Conservation (phyloP, 1,140 invertebrate species). For the Mercenaria mercenaria region DNA sequence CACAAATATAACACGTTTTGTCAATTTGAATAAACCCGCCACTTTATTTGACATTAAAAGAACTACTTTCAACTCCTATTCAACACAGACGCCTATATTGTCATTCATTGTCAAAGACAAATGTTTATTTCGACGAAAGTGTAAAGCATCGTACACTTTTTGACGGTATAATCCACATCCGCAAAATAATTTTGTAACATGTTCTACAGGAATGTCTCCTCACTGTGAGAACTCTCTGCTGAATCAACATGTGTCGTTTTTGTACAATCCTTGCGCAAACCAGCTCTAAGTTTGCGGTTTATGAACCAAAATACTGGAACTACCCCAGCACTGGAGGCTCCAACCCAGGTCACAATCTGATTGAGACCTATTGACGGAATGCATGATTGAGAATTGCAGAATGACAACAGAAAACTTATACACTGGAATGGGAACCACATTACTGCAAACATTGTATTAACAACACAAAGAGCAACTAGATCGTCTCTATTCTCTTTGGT, state of each 20-base stretch:
- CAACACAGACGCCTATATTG: too few species aligned
- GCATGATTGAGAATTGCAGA: slow-evolving; percentile 18
- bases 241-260: neutral
- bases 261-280: neutral
- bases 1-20: too few species aligned
- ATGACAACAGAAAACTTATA: slow-evolving; percentile 21
- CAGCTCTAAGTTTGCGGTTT: neutral
- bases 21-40: too few species aligned
- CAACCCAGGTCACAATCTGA: slow-evolving; percentile 43
- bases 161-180: too few species aligned
- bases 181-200: too few species aligned
- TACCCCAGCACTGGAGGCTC: slow-evolving; percentile 28
- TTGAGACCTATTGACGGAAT: slow-evolving; percentile 12
- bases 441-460: neutral
- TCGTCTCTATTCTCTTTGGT: neutral
- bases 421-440: slow-evolving; percentile 60
- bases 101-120: too few species aligned
- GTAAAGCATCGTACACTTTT: too few species aligned
- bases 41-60: too few species aligned
- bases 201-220: slow-evolving; percentile 33
- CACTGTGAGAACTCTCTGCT: neutral
- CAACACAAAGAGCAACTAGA: neutral
- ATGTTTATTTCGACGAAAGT: too few species aligned
- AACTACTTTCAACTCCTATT: too few species aligned
- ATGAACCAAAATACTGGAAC: slow-evolving; percentile 33